phyloP scores from a whole-genome alignment of 2,888 invertebrate species.

The Drepana falcataria region DNA sequence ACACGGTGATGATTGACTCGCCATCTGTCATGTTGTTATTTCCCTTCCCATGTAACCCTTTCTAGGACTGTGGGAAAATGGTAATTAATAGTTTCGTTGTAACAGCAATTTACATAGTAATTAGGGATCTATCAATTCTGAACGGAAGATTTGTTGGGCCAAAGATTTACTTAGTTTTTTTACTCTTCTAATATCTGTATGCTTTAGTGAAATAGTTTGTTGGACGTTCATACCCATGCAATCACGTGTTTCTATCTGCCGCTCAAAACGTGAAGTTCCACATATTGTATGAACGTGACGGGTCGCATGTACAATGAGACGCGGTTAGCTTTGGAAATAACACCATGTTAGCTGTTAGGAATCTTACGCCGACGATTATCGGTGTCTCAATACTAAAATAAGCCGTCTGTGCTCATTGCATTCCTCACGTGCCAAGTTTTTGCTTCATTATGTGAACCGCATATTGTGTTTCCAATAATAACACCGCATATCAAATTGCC shows the following conservation, averaged over 20 bases:
- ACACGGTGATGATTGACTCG: too few species aligned
- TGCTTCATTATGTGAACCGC: slow-evolving; percentile 18
- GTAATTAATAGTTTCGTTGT: too few species aligned
- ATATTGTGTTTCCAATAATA: slow-evolving; percentile 7
- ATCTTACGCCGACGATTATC: slow-evolving; percentile 1
- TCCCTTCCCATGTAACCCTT: too few species aligned
- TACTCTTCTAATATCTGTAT: too few species aligned
- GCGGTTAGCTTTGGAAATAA: slow-evolving; percentile 21
- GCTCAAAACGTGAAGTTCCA: slow-evolving; percentile 20
- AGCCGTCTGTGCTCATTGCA: slow-evolving; percentile 10
- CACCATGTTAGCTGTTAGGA: slow-evolving; percentile 2
- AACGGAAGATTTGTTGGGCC: too few species aligned
- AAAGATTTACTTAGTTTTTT: too few species aligned
- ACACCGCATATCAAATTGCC: neutral
- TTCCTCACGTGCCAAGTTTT: slow-evolving; percentile 9
- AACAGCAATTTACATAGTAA: too few species aligned
- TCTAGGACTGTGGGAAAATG: too few species aligned
- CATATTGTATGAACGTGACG: slow-evolving; percentile 33
- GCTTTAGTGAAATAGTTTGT: neutral
- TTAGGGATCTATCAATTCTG: too few species aligned
- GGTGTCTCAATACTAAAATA: slow-evolving; percentile 6
- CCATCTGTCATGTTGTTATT: too few species aligned
- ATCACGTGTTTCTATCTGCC: slow-evolving; percentile 33
- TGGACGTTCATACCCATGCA: slow-evolving; percentile 25
- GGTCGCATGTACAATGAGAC: slow-evolving; percentile 27